Conservation (phyloP, 2,888 invertebrate genomes). For the Ernsta delagoae region DNA sequence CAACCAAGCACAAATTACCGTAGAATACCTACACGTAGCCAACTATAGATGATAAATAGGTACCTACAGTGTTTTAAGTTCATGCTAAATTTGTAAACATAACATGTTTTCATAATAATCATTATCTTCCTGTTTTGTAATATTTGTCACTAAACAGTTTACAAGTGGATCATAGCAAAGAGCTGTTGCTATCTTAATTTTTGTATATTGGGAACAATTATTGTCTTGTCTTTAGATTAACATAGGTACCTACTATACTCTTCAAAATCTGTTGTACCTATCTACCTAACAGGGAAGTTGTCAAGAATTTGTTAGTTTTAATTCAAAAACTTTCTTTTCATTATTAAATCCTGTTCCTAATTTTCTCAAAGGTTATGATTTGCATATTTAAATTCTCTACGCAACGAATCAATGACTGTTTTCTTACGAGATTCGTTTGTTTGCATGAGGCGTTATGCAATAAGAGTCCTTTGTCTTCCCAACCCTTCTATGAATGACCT, state of each 20-base stretch:
- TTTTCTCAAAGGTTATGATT: background rate
- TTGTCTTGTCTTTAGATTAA: too few species aligned
- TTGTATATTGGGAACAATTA: too few species aligned
- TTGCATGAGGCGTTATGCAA: slow-evolving; percentile 55
- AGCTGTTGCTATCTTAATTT: too few species aligned
- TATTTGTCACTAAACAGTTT: background rate
- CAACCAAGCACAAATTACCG: slow-evolving; percentile 15
- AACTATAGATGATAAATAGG: background rate
- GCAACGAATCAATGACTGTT: slow-evolving; percentile 13
- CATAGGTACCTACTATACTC: too few species aligned
- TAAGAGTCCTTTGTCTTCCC: slow-evolving; percentile 66
- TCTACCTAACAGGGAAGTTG: too few species aligned
- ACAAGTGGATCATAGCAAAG: background rate
- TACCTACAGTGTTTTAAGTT: slow-evolving; percentile 1
- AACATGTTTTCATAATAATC: slow-evolving; percentile 8
- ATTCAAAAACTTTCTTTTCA: background rate
- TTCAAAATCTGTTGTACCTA: too few species aligned
- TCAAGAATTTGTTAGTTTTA: too few species aligned
- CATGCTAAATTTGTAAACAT: slow-evolving; percentile 8
- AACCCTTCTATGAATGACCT: slow-evolving; percentile 75
- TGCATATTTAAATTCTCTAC: too few species aligned
- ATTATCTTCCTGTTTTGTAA: slow-evolving; percentile 6
- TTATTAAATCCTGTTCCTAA: slow-evolving; percentile 14
- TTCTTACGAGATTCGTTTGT: slow-evolving; percentile 39
- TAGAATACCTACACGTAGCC: slow-evolving; percentile 1